A percentile compares a stretch with the other conserved stretches of the same genome.
phyloP scores from a whole-genome alignment of 2,797 vertebrate genomes.

The Mormyrus hasselquistii region DNA sequence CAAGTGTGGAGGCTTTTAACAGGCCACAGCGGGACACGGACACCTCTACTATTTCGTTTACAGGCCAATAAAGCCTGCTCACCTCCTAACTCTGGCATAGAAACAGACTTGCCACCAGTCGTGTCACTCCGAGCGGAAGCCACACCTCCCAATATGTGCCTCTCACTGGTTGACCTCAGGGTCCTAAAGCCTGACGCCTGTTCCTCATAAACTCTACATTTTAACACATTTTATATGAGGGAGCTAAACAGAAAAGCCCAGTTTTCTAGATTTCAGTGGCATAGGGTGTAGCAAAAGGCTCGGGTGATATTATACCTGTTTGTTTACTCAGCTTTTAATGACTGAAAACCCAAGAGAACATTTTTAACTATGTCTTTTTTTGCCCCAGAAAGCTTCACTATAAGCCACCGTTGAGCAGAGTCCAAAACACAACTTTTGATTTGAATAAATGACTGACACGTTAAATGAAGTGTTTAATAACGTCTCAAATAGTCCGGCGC shows the following conservation, averaged over 20 bases:
- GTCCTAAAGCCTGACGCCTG: background rate
- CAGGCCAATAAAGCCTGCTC: background rate
- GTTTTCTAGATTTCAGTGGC: slow-evolving; percentile 51
- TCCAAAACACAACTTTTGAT: background rate
- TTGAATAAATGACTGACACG: slow-evolving; percentile 10
- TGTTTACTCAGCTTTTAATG: slow-evolving; percentile 2
- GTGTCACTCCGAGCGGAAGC: background rate
- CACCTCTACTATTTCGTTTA: background rate
- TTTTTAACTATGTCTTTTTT: background rate
- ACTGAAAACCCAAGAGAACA: background rate
- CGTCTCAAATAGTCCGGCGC: background rate
- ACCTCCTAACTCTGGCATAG: background rate
- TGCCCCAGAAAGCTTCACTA: background rate
- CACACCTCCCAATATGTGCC: background rate
- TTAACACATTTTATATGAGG: slow-evolving; percentile 1
- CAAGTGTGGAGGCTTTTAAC: background rate
- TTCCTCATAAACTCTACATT: background rate
- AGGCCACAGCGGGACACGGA: background rate
- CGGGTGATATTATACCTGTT: background rate
- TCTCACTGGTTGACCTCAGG: background rate
- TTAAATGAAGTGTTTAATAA: slow-evolving; percentile 17
- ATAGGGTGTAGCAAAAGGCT: background rate
- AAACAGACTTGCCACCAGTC: background rate
- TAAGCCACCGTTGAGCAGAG: background rate
- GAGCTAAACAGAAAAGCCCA: slow-evolving; percentile 21